Evolutionary conservation across 2,888 invertebrate genomes (phyloP).

Genomic region (Dyspetes luteomarginatus): DNA sequence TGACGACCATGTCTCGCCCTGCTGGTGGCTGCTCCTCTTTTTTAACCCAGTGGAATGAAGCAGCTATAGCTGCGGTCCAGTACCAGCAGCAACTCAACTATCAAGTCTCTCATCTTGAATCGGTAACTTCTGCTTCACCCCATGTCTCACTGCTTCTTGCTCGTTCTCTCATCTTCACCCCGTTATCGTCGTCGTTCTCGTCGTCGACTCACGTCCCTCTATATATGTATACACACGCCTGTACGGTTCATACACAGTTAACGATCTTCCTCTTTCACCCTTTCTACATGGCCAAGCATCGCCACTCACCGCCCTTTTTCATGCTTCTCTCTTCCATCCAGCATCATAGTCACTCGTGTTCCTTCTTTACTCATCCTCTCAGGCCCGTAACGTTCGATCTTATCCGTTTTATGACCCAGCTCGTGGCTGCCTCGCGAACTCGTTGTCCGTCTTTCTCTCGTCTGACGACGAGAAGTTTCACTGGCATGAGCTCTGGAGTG

Average conservation of each 20-base stretch:
- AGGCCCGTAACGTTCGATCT: conserved; percentile 61
- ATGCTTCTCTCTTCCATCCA: conserved; percentile 22
- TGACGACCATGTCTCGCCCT: conserved; percentile 27
- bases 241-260: conserved; percentile 24
- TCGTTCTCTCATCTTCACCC: background rate
- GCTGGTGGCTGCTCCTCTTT: conserved; percentile 16
- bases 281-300: conserved; percentile 27
- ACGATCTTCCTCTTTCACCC: conserved; percentile 40
- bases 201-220: conserved; percentile 26
- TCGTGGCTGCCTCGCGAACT: conserved; percentile 50
- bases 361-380: conserved; percentile 43
- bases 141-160: background rate
- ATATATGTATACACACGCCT: no score
- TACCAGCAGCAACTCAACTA: background rate
- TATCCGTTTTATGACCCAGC: conserved; percentile 60
- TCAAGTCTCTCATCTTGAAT: conserved; percentile 25
- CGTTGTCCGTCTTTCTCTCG: conserved; percentile 26
- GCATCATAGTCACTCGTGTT: conserved; percentile 15
- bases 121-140: background rate
- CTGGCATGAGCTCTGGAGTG: background rate
- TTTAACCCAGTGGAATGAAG: conserved; percentile 16
- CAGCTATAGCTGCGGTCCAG: conserved; percentile 1
- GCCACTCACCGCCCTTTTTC: no score
- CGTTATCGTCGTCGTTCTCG: background rate
- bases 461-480: conserved; percentile 14